These are phyloP conservation scores for Prochilodus magdalenae DNA, from an alignment of 2,113 vertebrate genomes.

Conservation along the genomic window DNA sequence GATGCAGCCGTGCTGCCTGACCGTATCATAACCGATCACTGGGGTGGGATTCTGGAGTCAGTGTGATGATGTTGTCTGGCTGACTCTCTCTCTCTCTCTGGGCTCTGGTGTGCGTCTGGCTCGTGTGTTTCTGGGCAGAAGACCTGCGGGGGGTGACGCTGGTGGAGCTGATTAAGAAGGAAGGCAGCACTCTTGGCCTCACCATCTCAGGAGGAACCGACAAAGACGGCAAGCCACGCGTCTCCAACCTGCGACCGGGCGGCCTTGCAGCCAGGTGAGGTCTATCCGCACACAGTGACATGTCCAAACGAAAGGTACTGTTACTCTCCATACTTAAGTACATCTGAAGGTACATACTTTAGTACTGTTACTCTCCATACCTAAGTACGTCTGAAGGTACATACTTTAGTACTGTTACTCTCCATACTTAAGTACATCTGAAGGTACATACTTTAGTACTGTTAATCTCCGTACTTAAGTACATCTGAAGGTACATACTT, in stretches of 20 bases:
- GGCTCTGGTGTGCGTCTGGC: background rate
- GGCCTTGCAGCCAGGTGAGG: conserved; percentile 89
- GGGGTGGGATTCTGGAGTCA: conserved; percentile 4
- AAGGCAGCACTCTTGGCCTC: conserved; percentile 93
- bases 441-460: too few relatives aligned
- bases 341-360: too few relatives aligned
- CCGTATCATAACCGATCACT: conserved; percentile 5
- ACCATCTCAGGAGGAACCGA: conserved; percentile 97
- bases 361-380: too few relatives aligned
- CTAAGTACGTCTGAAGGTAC: too few relatives aligned
- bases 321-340: too few relatives aligned
- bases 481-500: too few relatives aligned
- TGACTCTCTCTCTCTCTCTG: background rate
- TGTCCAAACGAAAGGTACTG: too few relatives aligned
- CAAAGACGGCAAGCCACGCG: conserved; percentile 95
- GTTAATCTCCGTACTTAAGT: too few relatives aligned
- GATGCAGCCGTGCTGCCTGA: background rate
- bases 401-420: too few relatives aligned
- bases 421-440: too few relatives aligned
- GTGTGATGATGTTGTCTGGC: conserved; percentile 39
- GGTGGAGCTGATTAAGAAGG: conserved; percentile 96
- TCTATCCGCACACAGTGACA: background rate
- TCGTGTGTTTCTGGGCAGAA: conserved; percentile 78
- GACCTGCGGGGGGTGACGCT: conserved; percentile 92
- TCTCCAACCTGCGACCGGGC: conserved; percentile 92